phyloP scores from a whole-genome alignment of 2,888 invertebrate species.

The Xanthia icteritia region DNA sequence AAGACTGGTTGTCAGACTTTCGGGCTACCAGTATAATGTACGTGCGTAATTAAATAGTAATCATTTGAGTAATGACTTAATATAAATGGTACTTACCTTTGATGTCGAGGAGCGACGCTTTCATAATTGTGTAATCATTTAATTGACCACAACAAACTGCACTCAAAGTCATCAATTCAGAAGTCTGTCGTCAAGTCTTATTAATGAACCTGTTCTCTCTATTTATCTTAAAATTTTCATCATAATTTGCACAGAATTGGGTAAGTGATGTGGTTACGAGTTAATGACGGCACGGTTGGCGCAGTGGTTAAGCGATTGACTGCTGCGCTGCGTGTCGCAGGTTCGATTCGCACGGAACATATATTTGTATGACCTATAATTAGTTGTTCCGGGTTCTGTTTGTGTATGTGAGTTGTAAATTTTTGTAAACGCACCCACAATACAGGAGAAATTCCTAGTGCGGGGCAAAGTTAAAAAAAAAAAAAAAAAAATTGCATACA shows the following conservation, averaged over 20 bases:
- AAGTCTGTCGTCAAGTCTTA: neutral
- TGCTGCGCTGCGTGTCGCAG: too few relatives aligned
- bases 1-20: too few relatives aligned
- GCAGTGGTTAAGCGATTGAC: too few relatives aligned
- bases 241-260: neutral
- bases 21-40: neutral
- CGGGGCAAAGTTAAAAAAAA: too few relatives aligned
- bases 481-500: too few relatives aligned
- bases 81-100: neutral
- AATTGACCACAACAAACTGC: neutral
- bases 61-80: neutral
- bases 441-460: too few relatives aligned
- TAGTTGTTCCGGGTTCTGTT: too few relatives aligned
- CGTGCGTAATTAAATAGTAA: neutral
- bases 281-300: too few relatives aligned
- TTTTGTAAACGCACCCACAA: too few relatives aligned
- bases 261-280: neutral
- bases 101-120: neutral
- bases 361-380: too few relatives aligned
- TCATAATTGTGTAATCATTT: neutral
- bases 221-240: neutral
- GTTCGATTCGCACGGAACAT: too few relatives aligned
- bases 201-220: neutral
- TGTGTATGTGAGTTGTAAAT: too few relatives aligned
- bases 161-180: neutral